Evolutionary conservation across 2,113 vertebrate species (phyloP).

Genomic region (Romanogobio albipinnatus): DNA sequence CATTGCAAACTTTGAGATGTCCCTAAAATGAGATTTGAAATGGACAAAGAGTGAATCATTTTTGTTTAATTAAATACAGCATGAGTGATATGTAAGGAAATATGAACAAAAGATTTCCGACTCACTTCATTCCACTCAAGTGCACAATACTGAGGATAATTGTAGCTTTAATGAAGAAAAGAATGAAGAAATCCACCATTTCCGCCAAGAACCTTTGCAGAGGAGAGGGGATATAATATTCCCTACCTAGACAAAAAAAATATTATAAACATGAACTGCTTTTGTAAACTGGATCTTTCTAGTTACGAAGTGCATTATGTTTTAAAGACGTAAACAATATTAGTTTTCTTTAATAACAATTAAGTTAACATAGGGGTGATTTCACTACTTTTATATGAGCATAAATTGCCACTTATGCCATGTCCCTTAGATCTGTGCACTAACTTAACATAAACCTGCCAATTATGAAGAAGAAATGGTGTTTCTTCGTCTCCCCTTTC

Average conservation of each 20-base stretch:
- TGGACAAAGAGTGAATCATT: neutral
- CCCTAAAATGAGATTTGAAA: constrained; percentile 74
- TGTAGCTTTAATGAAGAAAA: constrained; percentile 97
- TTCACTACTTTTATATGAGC: neutral
- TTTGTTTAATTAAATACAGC: neutral
- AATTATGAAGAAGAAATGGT: neutral
- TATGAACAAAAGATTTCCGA: constrained; percentile 45
- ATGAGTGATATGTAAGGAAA: neutral
- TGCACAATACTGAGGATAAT: constrained; percentile 97
- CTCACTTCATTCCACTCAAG: constrained; percentile 98
- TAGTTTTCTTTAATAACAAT: neutral
- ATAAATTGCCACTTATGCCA: no score
- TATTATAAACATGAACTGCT: neutral
- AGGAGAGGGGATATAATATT: constrained; percentile 92
- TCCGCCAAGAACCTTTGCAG: constrained; percentile 95
- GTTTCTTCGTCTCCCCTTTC: neutral
- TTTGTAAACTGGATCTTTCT: neutral
- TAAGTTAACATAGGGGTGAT: neutral
- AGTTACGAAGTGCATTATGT: neutral
- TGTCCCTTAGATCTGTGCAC: no score
- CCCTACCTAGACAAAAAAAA: constrained; percentile 80
- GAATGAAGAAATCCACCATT: constrained; percentile 98
- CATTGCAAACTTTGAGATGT: constrained; percentile 98
- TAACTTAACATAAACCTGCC: neutral
- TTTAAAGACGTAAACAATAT: neutral